Base-by-base conservation (phyloP, 2,797 vertebrate genomes). In the Oceanodroma leucorhoa region DNA sequence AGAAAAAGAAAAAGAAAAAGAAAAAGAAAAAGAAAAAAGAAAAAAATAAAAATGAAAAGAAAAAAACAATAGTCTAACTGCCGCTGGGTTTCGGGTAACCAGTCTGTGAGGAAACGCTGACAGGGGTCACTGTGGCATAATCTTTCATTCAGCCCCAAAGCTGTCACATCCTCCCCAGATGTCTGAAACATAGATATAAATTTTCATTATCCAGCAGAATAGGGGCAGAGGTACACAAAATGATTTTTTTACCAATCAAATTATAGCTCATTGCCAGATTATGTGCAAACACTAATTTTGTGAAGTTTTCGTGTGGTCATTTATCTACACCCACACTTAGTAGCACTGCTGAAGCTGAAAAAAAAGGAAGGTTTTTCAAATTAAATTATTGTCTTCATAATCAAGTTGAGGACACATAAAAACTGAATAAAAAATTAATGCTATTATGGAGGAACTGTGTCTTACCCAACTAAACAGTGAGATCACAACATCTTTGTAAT, bases 211-310 rank as follows among this genome's bases (percentile, higher is more conserved):
- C 97, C 97, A 86, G 98, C 97, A 98, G 97, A 98, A 98, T 97
- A 98, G 98, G 98, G 98, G 97, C 98, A 98, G 98, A 98, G 98
- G 98, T 98, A 98, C 98, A 98, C 97, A 97, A 98, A 98, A 98
- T 98, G 96, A 98, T 98, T 98, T 98, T 98, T 98, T 98, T 98
- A 98, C 98, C 98, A 98, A 98, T 98, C 98, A 98, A 98, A 98
- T 98, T 98, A 98, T 95, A 98, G 97, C 97, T 98, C 96, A 94
- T 98, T 98, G 98, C 97, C 96, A 98, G 97, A 98, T 98, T 98
- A 98, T 96, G 97, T 98, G 97, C 96, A 98, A 98, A 98, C 97
- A 95, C 97, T 98, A 98, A 98, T 98, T 98, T 97, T 98, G 98
- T 98, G 98, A 98, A 97, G 98, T 98, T 98, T 98, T 98, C 93